These are phyloP conservation scores for Campopleginae sp. DNA, from an alignment of 2,888 invertebrate genomes.

Conservation along the genomic window DNA sequence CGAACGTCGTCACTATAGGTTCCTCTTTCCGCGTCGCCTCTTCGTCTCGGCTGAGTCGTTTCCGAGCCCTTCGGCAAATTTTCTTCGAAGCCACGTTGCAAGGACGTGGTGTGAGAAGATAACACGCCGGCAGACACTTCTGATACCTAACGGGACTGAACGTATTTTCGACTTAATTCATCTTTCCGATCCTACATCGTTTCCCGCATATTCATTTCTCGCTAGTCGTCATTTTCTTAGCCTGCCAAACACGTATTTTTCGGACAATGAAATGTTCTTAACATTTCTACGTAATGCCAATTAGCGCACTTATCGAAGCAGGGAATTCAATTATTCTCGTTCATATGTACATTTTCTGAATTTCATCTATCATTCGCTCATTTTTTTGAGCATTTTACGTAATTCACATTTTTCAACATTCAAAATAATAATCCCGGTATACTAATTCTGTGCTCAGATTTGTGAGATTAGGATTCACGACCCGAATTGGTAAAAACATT, in stretches of 20 bases:
- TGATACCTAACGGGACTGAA: conserved; percentile 50
- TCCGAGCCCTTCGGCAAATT: conserved; percentile 53
- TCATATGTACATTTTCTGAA: not conserved
- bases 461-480: no score
- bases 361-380: not conserved
- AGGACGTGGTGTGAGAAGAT: conserved; percentile 41
- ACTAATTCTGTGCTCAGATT: no score
- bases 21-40: conserved; percentile 30
- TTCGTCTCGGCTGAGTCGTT: conserved; percentile 17
- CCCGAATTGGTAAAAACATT: no score
- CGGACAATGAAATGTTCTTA: conserved; percentile 22
- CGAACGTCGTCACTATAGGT: conserved; percentile 63
- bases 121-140: conserved; percentile 51
- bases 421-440: no score
- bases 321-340: conserved; percentile 32
- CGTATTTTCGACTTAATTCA: conserved; percentile 61
- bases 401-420: no score
- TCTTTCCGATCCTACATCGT: conserved; percentile 11
- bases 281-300: not conserved
- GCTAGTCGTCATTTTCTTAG: conserved; percentile 23
- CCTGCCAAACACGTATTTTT: not conserved
- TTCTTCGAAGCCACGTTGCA: conserved; percentile 41
- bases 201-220: not conserved
- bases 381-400: not conserved
- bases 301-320: conserved; percentile 19